Evolutionary conservation across 2,797 vertebrate species (phyloP).

Genomic region (Mus caroli): DNA sequence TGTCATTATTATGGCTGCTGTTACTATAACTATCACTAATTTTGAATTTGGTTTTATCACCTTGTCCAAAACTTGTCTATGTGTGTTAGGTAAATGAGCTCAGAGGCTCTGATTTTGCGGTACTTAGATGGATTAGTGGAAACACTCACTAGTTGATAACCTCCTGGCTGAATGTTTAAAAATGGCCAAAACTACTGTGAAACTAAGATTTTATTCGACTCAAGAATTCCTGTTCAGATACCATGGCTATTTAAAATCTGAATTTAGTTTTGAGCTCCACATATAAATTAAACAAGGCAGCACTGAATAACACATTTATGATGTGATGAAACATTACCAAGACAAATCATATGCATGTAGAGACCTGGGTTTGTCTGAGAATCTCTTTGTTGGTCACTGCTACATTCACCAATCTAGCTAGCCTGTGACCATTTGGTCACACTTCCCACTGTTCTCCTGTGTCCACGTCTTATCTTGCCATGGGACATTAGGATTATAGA

Average conservation of each 20-base stretch:
- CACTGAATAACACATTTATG: slow-evolving; percentile 2
- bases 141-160: neutral
- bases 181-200: neutral
- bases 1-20: neutral
- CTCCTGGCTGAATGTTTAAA: neutral
- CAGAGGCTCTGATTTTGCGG: slow-evolving; percentile 14
- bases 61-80: neutral
- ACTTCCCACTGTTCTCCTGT: neutral
- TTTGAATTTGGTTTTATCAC: neutral
- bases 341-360: too few relatives aligned
- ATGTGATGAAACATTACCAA: slow-evolving; percentile 5
- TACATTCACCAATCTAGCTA: neutral
- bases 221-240: slow-evolving; percentile 14
- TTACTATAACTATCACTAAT: neutral
- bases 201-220: slow-evolving; percentile 34
- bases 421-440: too few relatives aligned
- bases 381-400: neutral
- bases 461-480: neutral
- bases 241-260: neutral
- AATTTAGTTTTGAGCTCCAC: slow-evolving; percentile 47
- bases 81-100: neutral
- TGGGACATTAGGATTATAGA: neutral
- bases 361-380: neutral
- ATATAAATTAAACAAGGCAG: slow-evolving; percentile 31
- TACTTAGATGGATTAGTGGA: neutral